Base-by-base conservation (phyloP, 2,113 vertebrate genomes). In the Heliornis fulica region DNA sequence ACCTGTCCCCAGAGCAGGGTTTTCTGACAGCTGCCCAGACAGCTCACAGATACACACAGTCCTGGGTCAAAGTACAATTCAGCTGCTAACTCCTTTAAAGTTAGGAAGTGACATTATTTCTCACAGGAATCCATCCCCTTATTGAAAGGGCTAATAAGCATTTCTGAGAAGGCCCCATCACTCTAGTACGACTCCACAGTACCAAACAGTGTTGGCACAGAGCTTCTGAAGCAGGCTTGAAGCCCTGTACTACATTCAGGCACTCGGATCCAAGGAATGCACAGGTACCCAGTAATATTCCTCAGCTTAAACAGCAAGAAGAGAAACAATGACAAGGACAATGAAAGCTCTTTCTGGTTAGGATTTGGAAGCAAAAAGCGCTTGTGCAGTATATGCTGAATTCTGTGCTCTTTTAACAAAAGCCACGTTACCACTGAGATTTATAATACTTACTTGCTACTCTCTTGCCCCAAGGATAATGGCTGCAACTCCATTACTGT, bases 401-500 rank as follows among this genome's bases (percentile, higher is more conserved):
- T 65, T 70, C 46, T n/a, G 36, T 28, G 69, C 32, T 60, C 16
- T 66, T 34, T 53, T 45, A 68, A 31, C 0, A 4, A 54, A 38
- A 41, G 36, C 4, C 5, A 41, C 6, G 7, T 59, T 45, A 53
- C 28, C 14, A 75, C 8, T 61, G 60, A 94, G 53, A 76, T 41
- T 20, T 75, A 25, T 22, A 78, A 74, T 63, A 94, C 97, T 80
- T 93, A 98, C 98, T 97, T 92, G 71, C 76, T 45, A 13, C 45
- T 87, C 6, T 86, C 93, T 59, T 88, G 70, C 19, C 89, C 48
- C 91, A 89, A 68, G 10, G 92, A 90, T 36, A 98, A 94, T 15
- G 96, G 94, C 4, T 97, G 96, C 91, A 98, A 56, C 31, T 94
- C 85, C 34, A 89, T 94, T 94, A 87, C 10, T 92, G 77, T 79